Evolutionary conservation across 2,797 vertebrate genomes (phyloP).

Genomic region (Erithacus rubecula): DNA sequence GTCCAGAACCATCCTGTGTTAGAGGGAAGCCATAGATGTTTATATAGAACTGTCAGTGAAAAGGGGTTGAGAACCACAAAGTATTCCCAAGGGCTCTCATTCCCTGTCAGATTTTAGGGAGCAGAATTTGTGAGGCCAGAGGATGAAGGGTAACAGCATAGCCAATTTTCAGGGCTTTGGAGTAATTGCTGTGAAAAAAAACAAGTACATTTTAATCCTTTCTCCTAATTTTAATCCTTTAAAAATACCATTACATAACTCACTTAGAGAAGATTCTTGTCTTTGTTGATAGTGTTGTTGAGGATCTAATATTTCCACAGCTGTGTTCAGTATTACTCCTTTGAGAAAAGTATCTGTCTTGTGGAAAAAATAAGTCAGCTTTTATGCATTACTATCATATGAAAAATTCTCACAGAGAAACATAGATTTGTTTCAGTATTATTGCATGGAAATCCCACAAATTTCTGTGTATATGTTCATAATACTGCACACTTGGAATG

Average conservation of each 20-base stretch:
- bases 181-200: slow-evolving; percentile 3
- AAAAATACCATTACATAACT: slow-evolving; percentile 46
- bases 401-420: slow-evolving; percentile 32
- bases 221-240: slow-evolving; percentile 34
- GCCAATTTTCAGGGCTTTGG: not conserved
- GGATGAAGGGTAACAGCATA: not conserved
- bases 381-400: not conserved
- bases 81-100: not conserved
- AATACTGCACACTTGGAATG: not conserved
- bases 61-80: not conserved
- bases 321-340: slow-evolving; percentile 63
- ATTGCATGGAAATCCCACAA: not conserved
- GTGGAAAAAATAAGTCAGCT: slow-evolving; percentile 61
- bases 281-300: slow-evolving; percentile 40
- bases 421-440: not conserved
- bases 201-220: not conserved
- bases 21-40: not conserved
- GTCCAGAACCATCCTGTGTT: not conserved
- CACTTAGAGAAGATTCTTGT: slow-evolving; percentile 20
- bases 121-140: not conserved
- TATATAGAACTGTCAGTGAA: not conserved
- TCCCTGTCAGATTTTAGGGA: not conserved
- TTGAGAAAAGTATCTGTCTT: slow-evolving; percentile 50
- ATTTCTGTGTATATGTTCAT: not conserved
- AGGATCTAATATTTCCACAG: slow-evolving; percentile 61